These are phyloP conservation scores for Melikaiella ostensackeni DNA, from an alignment of 2,888 invertebrate species.

Conservation along the genomic window DNA sequence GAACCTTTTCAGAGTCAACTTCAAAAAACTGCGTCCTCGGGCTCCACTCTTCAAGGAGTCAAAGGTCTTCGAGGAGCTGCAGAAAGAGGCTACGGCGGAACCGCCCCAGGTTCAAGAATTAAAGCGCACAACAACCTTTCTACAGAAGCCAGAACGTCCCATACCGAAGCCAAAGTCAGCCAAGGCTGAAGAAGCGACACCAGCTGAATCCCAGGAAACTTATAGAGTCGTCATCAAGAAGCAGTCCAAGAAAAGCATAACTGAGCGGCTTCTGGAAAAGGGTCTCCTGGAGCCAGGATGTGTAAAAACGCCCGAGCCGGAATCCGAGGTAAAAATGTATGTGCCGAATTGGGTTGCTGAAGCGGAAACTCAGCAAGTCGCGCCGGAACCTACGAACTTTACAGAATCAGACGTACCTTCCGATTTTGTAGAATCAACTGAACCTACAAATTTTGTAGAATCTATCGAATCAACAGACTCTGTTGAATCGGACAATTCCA, in stretches of 20 bases:
- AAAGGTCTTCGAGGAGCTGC: conserved; percentile 81
- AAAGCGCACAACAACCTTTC: conserved; percentile 82
- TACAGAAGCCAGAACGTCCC: conserved; percentile 86
- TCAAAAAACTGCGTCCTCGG: conserved; percentile 83
- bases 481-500: background rate
- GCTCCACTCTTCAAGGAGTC: conserved; percentile 83
- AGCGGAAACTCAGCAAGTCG: conserved; percentile 17
- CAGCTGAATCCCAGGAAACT: conserved; percentile 55
- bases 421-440: background rate
- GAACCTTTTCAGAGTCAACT: conserved; percentile 81
- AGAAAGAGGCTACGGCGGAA: conserved; percentile 66
- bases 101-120: conserved; percentile 67
- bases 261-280: conserved; percentile 67
- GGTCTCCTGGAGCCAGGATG: conserved; percentile 69
- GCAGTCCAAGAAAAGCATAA: conserved; percentile 70
- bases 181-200: conserved; percentile 52
- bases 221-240: conserved; percentile 74
- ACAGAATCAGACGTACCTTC: background rate
- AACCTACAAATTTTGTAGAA: background rate
- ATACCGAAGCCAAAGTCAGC: conserved; percentile 78
- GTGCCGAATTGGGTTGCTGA: conserved; percentile 26
- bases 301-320: conserved; percentile 64
- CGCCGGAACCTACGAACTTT: background rate
- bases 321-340: conserved; percentile 64
- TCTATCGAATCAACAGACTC: background rate